These are phyloP conservation scores for Sebastes taczanowskii DNA, from an alignment of 2,797 vertebrate genomes.

Conservation along the genomic window DNA sequence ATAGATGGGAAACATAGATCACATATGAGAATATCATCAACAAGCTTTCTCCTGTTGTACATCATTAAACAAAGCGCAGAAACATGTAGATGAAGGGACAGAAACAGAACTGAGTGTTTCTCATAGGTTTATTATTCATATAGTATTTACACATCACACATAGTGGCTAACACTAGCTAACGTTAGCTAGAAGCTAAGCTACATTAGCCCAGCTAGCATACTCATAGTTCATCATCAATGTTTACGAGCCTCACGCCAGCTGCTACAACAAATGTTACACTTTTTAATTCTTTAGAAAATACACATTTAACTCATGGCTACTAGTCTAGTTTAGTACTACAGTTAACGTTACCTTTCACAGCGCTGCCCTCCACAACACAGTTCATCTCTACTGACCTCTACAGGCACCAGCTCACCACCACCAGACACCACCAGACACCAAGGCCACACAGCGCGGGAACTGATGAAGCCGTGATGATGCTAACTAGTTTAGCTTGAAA, in stretches of 20 bases:
- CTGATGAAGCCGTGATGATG: too few species aligned
- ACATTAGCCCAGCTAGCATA: background rate
- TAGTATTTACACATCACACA: background rate
- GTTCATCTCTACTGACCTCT: slow-evolving; percentile 60
- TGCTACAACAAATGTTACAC: background rate
- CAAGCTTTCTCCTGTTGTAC: too few species aligned
- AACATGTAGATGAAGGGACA: too few species aligned
- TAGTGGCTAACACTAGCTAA: background rate
- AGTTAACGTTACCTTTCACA: slow-evolving; percentile 72
- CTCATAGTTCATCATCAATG: background rate
- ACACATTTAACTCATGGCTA: background rate
- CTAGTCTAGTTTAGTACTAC: too few species aligned
- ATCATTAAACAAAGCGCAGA: too few species aligned
- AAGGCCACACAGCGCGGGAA: too few species aligned
- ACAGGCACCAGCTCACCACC: too few species aligned
- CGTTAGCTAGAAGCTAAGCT: background rate
- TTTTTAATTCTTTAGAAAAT: background rate
- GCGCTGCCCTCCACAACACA: slow-evolving; percentile 74
- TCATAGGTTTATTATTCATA: too few species aligned
- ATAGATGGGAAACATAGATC: too few species aligned
- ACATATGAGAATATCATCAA: too few species aligned
- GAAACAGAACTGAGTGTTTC: too few species aligned
- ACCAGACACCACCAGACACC: too few species aligned
- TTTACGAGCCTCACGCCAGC: background rate
- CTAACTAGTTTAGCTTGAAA: background rate